Percentiles rank a stretch among this genome's conserved stretches.
phyloP scores from a whole-genome alignment of 2,113 vertebrate species.

The Periophthalmodon schlosseri region DNA sequence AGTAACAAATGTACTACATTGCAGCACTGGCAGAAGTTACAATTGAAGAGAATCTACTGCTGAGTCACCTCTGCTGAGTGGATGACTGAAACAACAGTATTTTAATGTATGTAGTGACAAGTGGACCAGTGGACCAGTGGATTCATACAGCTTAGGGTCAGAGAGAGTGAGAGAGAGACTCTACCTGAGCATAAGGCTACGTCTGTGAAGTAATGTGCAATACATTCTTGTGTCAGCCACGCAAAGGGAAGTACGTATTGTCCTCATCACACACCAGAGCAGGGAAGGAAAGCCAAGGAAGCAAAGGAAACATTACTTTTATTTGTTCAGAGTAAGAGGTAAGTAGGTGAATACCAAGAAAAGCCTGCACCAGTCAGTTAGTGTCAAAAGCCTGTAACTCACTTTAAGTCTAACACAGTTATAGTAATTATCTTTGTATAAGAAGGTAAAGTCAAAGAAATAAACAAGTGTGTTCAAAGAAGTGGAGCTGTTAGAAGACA shows the following conservation, averaged over 20 bases:
- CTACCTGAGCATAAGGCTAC: slow-evolving; percentile 47
- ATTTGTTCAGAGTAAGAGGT: slow-evolving; percentile 13
- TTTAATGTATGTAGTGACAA: not conserved
- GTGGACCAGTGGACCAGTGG: not conserved
- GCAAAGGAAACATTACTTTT: slow-evolving; percentile 15
- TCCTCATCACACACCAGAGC: slow-evolving; percentile 40
- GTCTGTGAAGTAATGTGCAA: slow-evolving; percentile 39
- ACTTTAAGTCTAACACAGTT: not conserved
- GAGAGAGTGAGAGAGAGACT: slow-evolving; percentile 15
- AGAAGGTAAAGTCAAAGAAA: not conserved
- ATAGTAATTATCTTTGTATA: not conserved
- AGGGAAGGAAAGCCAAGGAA: slow-evolving; percentile 5
- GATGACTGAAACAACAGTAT: not conserved
- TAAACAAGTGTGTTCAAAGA: not conserved
- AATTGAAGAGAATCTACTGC: too few species aligned
- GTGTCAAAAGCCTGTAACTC: not conserved
- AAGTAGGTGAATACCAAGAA: slow-evolving; percentile 15
- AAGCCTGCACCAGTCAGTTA: not conserved
- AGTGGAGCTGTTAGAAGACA: not conserved
- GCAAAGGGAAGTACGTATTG: slow-evolving; percentile 63
- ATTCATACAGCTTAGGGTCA: slow-evolving; percentile 59
- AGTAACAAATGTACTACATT: too few species aligned
- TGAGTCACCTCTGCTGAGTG: too few species aligned
- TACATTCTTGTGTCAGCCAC: slow-evolving; percentile 20
- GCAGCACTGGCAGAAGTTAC: too few species aligned